phyloP scores from a whole-genome alignment of 35 echinoderm and acorn worm species.

The Antedon bifida region DNA sequence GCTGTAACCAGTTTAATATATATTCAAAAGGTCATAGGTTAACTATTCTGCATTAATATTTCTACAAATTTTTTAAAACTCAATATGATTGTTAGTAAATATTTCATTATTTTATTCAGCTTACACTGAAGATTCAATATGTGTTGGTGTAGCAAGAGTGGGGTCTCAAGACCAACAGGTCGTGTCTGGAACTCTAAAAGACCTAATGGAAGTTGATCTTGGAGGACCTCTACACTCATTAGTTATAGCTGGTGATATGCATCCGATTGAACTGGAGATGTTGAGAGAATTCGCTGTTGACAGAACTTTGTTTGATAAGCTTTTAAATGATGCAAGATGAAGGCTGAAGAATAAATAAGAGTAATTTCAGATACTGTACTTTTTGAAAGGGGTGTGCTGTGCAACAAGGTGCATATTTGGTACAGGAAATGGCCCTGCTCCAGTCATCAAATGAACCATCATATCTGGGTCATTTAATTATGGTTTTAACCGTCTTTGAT shows the following conservation, averaged over 20 bases:
- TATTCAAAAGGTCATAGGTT: too few relatives aligned
- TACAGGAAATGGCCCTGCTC: background rate
- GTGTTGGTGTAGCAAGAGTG: constrained; percentile 80
- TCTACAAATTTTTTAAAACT: too few relatives aligned
- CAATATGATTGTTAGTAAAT: too few relatives aligned
- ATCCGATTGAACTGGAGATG: constrained; percentile 88
- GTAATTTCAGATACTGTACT: too few relatives aligned
- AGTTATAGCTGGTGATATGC: constrained; percentile 96
- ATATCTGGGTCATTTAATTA: too few relatives aligned
- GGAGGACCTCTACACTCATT: constrained; percentile 94
- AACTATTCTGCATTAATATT: too few relatives aligned
- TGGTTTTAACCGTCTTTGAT: too few relatives aligned
- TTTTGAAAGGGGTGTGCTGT: background rate
- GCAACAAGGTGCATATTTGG: background rate
- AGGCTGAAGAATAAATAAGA: too few relatives aligned
- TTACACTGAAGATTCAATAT: constrained; percentile 72
- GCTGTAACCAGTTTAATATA: background rate
- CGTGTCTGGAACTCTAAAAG: constrained; percentile 48
- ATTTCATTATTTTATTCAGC: constrained; percentile 23
- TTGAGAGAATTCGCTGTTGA: constrained; percentile 57
- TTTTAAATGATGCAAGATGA: constrained; percentile 39
- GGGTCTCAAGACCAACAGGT: constrained; percentile 69
- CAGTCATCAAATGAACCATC: background rate
- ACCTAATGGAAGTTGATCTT: constrained; percentile 61
- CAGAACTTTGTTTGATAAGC: constrained; percentile 43